Evolutionary conservation across 2,888 invertebrate genomes (phyloP), one percentile per base, ranked within the genome.

Genomic region (Pycnomerus fuliginosus): DNA sequence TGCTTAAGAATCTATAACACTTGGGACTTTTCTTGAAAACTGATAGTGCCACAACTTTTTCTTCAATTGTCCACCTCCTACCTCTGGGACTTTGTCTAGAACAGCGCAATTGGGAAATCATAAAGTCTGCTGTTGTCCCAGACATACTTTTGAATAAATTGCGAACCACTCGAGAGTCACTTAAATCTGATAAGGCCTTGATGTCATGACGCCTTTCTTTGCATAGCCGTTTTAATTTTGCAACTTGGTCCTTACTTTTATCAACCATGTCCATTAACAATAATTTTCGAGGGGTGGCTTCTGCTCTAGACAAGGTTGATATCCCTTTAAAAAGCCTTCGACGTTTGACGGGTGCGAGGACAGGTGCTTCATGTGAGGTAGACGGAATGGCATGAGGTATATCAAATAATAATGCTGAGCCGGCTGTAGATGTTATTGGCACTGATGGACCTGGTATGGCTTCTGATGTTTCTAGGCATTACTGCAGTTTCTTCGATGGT

Each of bases 161-260:
- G 20, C 13, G 12, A n/a, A 42, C 43, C 16, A 36, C 42, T 20
- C 16, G 28, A 1, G 41, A 45, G n/a, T 48, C 41, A 7, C 5
- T 22, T 12, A 50, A 23, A 13, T 43, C 28, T 3, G 40, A 36
- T n/a, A 50, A 16, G 4, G 31, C 34, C 44, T 35, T 43, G 12
- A 50, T 43, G 22, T 30, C 34, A 30, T 48, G 29, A 1, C 16
- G 15, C 8, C 35, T 23, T 11, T 38, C 17, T 34, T 40, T 51
- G 24, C 41, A 42, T 7, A 36, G 7, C 13, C 7, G 14, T 10
- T 52, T 52, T 4, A 48, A 25, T 39, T 52, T 31, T 24, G 42
- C 34, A 2, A 48, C 29, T 20, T 51, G 48, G 16, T 38, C 38
- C 36, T 50, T 40, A 35, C 40, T 47, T 22, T 33, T 39, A 8